phyloP scores from a whole-genome alignment of 2,113 vertebrate genomes.

The Pollimyrus isidori region DNA sequence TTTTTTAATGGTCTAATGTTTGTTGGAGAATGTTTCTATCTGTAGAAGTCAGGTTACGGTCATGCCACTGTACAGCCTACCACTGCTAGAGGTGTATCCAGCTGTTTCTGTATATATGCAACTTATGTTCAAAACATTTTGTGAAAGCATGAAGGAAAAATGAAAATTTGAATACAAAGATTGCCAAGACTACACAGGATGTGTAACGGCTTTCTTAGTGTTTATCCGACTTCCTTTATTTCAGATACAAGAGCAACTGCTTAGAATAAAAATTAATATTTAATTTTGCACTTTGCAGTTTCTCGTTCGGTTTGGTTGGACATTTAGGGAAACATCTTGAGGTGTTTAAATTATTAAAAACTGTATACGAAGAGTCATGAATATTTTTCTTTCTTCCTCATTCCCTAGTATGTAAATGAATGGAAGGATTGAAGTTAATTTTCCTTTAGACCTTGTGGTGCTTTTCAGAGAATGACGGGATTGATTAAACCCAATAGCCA shows the following conservation, averaged over 20 bases:
- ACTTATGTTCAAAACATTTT: background rate
- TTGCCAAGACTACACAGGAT: background rate
- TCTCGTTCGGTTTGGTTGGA: background rate
- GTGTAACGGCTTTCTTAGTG: background rate
- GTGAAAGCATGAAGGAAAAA: background rate
- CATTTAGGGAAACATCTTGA: background rate
- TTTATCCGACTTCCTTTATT: background rate
- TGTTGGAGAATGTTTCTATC: background rate
- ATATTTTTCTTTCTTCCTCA: background rate
- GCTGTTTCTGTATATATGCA: background rate
- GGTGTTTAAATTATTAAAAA: background rate
- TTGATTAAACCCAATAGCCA: background rate
- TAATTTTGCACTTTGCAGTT: conserved; percentile 11
- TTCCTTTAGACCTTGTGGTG: background rate
- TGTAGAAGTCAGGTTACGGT: background rate
- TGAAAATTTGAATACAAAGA: too few relatives aligned
- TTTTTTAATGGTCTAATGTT: background rate
- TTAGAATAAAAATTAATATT: background rate
- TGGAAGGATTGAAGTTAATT: background rate
- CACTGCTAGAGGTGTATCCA: background rate
- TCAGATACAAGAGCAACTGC: background rate
- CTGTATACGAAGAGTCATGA: background rate
- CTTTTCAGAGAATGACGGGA: background rate
- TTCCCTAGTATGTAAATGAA: background rate
- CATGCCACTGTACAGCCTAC: background rate